Percentiles rank a stretch among this genome's conserved stretches.
Conservation (phyloP, 1,140 invertebrate genomes). For the Drosophila sechellia region DNA sequence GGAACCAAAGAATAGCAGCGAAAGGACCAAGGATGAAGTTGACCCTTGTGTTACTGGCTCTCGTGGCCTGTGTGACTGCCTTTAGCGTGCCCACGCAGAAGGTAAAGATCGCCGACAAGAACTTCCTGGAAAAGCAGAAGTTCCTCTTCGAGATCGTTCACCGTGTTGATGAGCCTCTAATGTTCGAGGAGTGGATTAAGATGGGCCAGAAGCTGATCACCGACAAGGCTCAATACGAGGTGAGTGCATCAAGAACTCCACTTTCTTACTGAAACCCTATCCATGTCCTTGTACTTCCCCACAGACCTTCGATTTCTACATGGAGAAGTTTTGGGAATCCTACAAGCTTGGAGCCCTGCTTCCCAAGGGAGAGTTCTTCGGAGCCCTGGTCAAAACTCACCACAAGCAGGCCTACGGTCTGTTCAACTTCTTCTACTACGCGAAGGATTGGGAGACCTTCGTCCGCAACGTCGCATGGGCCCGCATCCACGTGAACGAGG, state of each 20-base stretch:
- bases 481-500: constrained; percentile 86
- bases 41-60: constrained; percentile 63
- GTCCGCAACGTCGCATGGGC: constrained; percentile 87
- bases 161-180: constrained; percentile 85
- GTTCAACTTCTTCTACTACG: constrained; percentile 83
- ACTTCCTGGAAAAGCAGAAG: constrained; percentile 86
- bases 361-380: constrained; percentile 87
- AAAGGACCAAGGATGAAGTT: constrained; percentile 62
- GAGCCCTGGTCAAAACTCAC: constrained; percentile 87
- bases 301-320: constrained; percentile 86
- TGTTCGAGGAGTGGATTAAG: constrained; percentile 76
- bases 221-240: constrained; percentile 65
- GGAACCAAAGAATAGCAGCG: constrained; percentile 22
- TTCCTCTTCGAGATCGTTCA: constrained; percentile 87
- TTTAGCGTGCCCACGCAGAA: constrained; percentile 53
- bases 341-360: constrained; percentile 86
- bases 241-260: constrained; percentile 65
- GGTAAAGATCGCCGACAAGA: constrained; percentile 63
- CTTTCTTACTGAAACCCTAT: background rate
- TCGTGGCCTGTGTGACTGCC: constrained; percentile 67
- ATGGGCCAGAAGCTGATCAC: constrained; percentile 41
- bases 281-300: background rate
- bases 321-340: constrained; percentile 86
- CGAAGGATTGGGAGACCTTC: constrained; percentile 88
- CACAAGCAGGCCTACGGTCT: constrained; percentile 87